These are phyloP conservation scores for Papilio dardanus DNA, from an alignment of 1,140 invertebrate genomes.

Conservation along the genomic window DNA sequence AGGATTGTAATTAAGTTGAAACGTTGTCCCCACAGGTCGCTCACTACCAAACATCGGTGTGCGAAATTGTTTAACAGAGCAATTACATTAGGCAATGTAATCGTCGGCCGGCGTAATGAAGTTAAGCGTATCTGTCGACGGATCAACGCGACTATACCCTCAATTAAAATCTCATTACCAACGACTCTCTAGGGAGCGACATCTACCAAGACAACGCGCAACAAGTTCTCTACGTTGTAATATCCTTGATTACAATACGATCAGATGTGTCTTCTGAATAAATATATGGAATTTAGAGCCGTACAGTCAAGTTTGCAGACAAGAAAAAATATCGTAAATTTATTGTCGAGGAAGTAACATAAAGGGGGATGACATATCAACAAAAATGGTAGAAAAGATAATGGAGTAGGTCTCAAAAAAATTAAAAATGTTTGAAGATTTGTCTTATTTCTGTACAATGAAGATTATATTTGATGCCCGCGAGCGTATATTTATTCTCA, in stretches of 20 bases:
- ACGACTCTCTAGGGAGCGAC: constrained; percentile 41
- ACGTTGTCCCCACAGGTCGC: constrained; percentile 18
- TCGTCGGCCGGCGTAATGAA: constrained; percentile 66
- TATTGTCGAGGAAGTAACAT: too few species aligned
- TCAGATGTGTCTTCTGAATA: neutral
- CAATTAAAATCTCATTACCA: constrained; percentile 80
- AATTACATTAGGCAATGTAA: constrained; percentile 77
- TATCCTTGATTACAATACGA: constrained; percentile 7
- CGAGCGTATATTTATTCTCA: neutral
- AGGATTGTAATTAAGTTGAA: constrained; percentile 20
- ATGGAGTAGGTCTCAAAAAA: too few species aligned
- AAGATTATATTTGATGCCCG: too few species aligned
- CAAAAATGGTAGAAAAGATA: too few species aligned
- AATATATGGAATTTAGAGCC: neutral
- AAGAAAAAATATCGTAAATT: neutral
- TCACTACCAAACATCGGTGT: constrained; percentile 45
- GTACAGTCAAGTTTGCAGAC: neutral
- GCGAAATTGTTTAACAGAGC: constrained; percentile 63
- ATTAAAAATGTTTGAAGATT: too few species aligned
- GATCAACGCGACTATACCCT: constrained; percentile 63
- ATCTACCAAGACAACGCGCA: constrained; percentile 19
- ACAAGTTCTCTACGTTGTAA: neutral
- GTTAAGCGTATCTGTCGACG: constrained; percentile 69
- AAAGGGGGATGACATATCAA: too few species aligned
- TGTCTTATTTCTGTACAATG: too few species aligned